Evolutionary conservation across 1,140 invertebrate species (phyloP), one percentile per base, ranked within the genome.

Genomic region (Vollenhovia emeryi): DNA sequence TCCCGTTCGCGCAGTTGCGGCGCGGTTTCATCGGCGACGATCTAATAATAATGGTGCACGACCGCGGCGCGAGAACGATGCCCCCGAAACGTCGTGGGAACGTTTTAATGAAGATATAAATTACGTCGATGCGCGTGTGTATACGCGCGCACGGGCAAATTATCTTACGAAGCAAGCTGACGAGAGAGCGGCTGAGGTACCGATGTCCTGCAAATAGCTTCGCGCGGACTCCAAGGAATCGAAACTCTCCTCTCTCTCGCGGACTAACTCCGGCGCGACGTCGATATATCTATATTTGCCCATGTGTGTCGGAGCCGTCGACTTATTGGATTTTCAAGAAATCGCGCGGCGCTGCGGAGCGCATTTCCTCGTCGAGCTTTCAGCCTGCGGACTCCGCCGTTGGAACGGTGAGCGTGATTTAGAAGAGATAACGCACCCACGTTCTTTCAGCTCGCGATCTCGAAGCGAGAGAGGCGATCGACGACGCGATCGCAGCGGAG

Each of bases 1-100:
- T 50, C 15, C 27, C 45, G 68, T 9, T 11, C 27, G 45, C 68
- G 30, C 5, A 27, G 30, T n/a, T 24, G 69, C 48, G 45, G 11
- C 21, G 50, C 69, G 33, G 30, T 40, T 74, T 74, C 50, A 74
- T 57, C 33, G 33, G 30, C 30, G 50, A 24, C 21, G 33, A n/a
- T 74, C 71, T 74, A 74, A 74, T 74, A 74, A 74, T 74, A 74
- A 74, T 74, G 30, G 50, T 73, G 48, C 48, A 36, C 48, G 69
- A 52, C 48, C 48, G 30, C 69, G 71, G 11, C 48, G 50, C 69
- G 33, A 57, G 50, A 74, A 57, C 50, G 33, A 57, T 55, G 45
- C 69, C 48, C 48, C 48, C 69, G 50, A 57, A 57, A 71, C 66
- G 33, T 68, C 60, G 36, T 66, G 45, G 21, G n/a, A 71, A 50